These are phyloP conservation scores for Cosmopolites sordidus DNA, from an alignment of 2,888 invertebrate species.

Conservation along the genomic window DNA sequence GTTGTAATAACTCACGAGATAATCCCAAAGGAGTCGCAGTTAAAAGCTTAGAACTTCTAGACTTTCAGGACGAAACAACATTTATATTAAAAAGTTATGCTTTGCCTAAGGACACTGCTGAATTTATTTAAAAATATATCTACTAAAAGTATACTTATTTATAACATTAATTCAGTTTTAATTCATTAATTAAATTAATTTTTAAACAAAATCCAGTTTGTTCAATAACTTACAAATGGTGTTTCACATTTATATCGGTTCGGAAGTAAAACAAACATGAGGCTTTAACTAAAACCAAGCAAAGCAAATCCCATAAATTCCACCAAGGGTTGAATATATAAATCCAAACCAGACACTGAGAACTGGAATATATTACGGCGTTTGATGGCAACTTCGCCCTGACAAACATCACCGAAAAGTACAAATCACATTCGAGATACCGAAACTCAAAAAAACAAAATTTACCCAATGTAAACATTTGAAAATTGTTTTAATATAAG, in stretches of 20 bases:
- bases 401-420: constrained; percentile 1
- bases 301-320: constrained; percentile 2
- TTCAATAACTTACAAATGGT: no score
- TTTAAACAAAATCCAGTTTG: no score
- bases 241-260: no score
- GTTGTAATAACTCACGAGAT: neutral
- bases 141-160: no score
- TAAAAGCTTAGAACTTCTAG: neutral
- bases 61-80: neutral
- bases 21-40: neutral
- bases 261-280: neutral
- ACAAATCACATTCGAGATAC: neutral
- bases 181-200: no score
- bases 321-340: neutral
- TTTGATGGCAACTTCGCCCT: neutral
- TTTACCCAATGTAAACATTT: no score
- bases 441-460: no score
- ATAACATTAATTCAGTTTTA: no score
- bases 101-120: no score
- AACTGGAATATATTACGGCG: neutral
- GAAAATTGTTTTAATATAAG: no score
- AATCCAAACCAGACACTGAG: neutral
- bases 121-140: no score
- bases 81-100: no score
- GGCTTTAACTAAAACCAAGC: constrained; percentile 1